Evolutionary conservation across 2,113 vertebrate genomes (phyloP).

Genomic region (Anas platyrhynchos): DNA sequence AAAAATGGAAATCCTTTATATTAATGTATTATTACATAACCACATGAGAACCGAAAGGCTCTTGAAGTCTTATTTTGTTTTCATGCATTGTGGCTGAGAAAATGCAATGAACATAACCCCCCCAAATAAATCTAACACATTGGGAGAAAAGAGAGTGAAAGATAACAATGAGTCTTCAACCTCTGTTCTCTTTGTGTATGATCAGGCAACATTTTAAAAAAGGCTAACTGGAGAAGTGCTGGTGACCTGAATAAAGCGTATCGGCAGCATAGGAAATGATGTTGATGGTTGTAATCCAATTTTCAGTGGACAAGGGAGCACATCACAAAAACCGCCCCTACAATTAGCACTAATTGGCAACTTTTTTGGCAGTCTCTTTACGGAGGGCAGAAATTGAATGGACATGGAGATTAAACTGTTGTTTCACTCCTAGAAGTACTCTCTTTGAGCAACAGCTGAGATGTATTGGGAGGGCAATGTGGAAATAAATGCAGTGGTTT

Average conservation of each 20-base stretch:
- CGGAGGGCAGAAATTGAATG: constrained; percentile 48
- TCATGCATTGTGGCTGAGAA: constrained; percentile 5
- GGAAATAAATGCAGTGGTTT: neutral
- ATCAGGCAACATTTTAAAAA: constrained; percentile 18
- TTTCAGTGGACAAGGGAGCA: constrained; percentile 47
- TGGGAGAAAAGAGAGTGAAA: constrained; percentile 2
- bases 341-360: constrained; percentile 76
- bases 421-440: constrained; percentile 36
- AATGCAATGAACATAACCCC: neutral
- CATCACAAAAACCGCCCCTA: constrained; percentile 62
- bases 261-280: constrained; percentile 58
- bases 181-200: neutral
- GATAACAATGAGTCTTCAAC: neutral
- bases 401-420: constrained; percentile 40
- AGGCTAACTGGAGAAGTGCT: constrained; percentile 27
- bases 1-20: constrained; percentile 63
- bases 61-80: constrained; percentile 19
- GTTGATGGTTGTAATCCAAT: constrained; percentile 68
- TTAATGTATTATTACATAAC: constrained; percentile 46
- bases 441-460: constrained; percentile 3
- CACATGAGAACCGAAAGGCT: constrained; percentile 7
- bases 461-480: neutral
- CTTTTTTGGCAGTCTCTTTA: constrained; percentile 69
- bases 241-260: constrained; percentile 70
- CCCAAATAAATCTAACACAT: neutral